Conservation (phyloP, 2,113 vertebrate genomes). For the Brachyhypopomus occidentalis region DNA sequence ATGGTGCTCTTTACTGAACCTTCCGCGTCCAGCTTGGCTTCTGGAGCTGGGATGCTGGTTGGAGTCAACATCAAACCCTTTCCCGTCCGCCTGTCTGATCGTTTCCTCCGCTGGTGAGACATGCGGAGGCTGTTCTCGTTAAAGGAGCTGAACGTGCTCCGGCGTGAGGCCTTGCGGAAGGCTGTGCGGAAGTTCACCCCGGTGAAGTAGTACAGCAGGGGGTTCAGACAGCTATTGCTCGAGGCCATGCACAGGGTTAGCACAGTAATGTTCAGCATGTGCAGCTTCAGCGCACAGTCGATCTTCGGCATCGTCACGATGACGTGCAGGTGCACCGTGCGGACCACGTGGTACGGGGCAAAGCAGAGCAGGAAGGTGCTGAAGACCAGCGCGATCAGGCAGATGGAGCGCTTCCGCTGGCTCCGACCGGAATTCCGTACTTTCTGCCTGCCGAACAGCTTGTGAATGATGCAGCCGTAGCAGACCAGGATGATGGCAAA, state of each 20-base stretch:
- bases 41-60: not conserved
- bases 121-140: not conserved
- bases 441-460: slow-evolving; percentile 8
- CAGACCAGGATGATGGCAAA: slow-evolving; percentile 70
- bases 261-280: slow-evolving; percentile 59
- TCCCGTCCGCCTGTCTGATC: not conserved
- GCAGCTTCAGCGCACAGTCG: slow-evolving; percentile 15
- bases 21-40: not conserved
- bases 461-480: slow-evolving; percentile 61
- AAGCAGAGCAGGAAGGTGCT: slow-evolving; percentile 74
- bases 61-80: not conserved
- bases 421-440: fast-evolving
- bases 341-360: slow-evolving; percentile 70
- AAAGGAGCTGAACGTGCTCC: not conserved
- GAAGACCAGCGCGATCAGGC: slow-evolving; percentile 65
- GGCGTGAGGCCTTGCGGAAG: slow-evolving; percentile 5
- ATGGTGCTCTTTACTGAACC: not conserved
- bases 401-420: slow-evolving; percentile 40
- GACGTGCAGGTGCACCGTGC: slow-evolving; percentile 67
- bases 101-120: slow-evolving; percentile 7
- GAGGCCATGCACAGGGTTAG: slow-evolving; percentile 70
- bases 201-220: slow-evolving; percentile 74
- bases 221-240: slow-evolving; percentile 72
- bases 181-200: slow-evolving; percentile 61
- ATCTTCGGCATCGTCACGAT: not conserved